Percentiles rank a stretch among this genome's conserved stretches.
These are phyloP conservation scores for Melanostoma mellinum DNA, from an alignment of 2,888 invertebrate genomes.

Conservation along the genomic window DNA sequence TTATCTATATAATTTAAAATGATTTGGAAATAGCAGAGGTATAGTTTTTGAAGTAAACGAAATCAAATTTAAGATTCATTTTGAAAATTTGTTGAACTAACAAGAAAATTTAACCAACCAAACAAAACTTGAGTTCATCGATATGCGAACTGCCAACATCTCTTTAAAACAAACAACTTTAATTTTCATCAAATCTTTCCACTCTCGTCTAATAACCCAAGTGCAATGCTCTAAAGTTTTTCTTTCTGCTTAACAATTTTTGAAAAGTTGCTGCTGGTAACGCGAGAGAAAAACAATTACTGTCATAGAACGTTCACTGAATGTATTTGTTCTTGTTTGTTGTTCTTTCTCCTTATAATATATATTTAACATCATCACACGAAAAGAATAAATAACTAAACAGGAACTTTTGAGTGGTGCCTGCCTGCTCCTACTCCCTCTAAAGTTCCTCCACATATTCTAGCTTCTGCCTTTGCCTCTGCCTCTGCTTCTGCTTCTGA, in stretches of 20 bases:
- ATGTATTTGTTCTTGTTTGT: conserved; percentile 49
- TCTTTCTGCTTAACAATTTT: not conserved
- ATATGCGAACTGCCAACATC: not conserved
- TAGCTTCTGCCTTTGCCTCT: conserved; percentile 30
- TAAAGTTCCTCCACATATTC: conserved; percentile 23
- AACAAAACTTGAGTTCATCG: no score
- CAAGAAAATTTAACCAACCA: no score
- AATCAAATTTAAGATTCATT: no score
- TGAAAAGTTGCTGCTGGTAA: not conserved
- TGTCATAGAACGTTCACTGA: conserved; percentile 40
- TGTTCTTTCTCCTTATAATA: conserved; percentile 37
- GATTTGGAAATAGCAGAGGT: no score
- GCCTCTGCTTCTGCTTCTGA: not conserved
- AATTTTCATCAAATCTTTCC: conserved; percentile 7
- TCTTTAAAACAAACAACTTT: not conserved
- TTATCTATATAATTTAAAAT: no score
- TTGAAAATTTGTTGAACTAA: no score
- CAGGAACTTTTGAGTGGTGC: conserved; percentile 24
- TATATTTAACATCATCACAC: conserved; percentile 57
- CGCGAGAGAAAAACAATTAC: conserved; percentile 54
- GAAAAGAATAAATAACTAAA: conserved; percentile 64
- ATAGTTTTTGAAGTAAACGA: no score
- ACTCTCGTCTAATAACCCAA: not conserved
- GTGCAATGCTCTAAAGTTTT: not conserved
- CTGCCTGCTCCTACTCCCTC: conserved; percentile 18